phyloP scores from a whole-genome alignment of 2,888 invertebrate genomes.

The Eucera pruinosa region DNA sequence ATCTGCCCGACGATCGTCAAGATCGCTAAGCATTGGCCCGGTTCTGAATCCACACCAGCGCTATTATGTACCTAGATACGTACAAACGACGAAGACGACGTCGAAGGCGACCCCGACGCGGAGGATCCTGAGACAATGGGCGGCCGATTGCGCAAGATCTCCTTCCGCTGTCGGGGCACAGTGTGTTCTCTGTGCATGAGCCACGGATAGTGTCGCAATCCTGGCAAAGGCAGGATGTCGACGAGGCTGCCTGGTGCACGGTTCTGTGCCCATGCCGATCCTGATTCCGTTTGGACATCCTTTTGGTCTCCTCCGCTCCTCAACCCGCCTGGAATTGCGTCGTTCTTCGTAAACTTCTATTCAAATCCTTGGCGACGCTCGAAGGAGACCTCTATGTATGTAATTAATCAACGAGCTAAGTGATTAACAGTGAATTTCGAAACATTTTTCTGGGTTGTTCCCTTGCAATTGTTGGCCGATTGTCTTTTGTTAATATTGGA shows the following conservation, averaged over 20 bases:
- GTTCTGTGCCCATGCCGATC: slow-evolving; percentile 77
- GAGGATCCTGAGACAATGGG: slow-evolving; percentile 80
- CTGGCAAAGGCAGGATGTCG: slow-evolving; percentile 81
- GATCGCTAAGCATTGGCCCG: slow-evolving; percentile 34
- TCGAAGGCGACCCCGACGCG: slow-evolving; percentile 66
- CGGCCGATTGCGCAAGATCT: slow-evolving; percentile 79
- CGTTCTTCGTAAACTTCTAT: slow-evolving; percentile 55
- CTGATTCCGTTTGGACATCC: slow-evolving; percentile 74
- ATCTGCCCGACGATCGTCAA: slow-evolving; percentile 16
- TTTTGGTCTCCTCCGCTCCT: slow-evolving; percentile 45
- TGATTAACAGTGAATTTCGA: slow-evolving; percentile 13
- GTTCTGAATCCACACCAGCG: slow-evolving; percentile 33
- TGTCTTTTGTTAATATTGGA: not conserved
- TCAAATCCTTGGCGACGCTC: slow-evolving; percentile 28
- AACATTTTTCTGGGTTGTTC: slow-evolving; percentile 9
- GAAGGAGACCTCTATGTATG: not conserved
- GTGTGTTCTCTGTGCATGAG: slow-evolving; percentile 69
- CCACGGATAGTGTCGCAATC: slow-evolving; percentile 79
- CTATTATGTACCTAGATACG: slow-evolving; percentile 40
- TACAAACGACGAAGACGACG: no score
- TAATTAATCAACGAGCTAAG: slow-evolving; percentile 14
- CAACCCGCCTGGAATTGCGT: slow-evolving; percentile 40
- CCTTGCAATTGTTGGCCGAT: not conserved
- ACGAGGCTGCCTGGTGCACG: slow-evolving; percentile 81
- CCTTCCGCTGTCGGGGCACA: slow-evolving; percentile 77